phyloP scores from a whole-genome alignment of 2,888 invertebrate genomes.

The Drosophila koepferae region DNA sequence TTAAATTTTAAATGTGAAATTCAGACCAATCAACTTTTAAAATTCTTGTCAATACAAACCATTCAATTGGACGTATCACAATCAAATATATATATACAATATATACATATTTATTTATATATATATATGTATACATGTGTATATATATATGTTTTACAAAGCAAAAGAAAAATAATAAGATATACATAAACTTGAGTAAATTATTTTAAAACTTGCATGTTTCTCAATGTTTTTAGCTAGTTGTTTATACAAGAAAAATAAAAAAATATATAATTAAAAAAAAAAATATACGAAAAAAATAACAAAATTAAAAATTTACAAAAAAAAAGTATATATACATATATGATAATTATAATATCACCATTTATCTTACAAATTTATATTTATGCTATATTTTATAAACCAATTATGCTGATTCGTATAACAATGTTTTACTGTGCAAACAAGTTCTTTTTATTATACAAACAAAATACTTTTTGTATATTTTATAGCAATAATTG shows the following conservation, averaged over 20 bases:
- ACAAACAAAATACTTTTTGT: slow-evolving; percentile 62
- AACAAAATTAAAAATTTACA: slow-evolving; percentile 49
- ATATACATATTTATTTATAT: slow-evolving; percentile 8
- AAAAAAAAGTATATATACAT: slow-evolving; percentile 24
- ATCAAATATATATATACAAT: slow-evolving; percentile 12
- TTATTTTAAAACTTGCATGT: slow-evolving; percentile 83
- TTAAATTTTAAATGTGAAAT: slow-evolving; percentile 38
- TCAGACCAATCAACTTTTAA: slow-evolving; percentile 33
- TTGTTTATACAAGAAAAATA: slow-evolving; percentile 65
- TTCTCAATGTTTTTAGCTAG: slow-evolving; percentile 85
- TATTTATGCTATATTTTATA: slow-evolving; percentile 67
- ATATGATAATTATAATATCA: slow-evolving; percentile 49
- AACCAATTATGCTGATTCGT: slow-evolving; percentile 44
- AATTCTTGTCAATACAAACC: slow-evolving; percentile 30
- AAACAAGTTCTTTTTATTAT: slow-evolving; percentile 47
- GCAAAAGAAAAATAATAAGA: slow-evolving; percentile 18
- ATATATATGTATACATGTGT: slow-evolving; percentile 5
- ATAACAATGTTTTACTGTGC: slow-evolving; percentile 57
- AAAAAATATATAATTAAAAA: slow-evolving; percentile 7
- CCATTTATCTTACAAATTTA: slow-evolving; percentile 57
- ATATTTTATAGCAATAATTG: slow-evolving; percentile 66
- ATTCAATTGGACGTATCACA: slow-evolving; percentile 39
- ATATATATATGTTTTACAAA: slow-evolving; percentile 19
- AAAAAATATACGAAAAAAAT: slow-evolving; percentile 40
- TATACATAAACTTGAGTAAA: slow-evolving; percentile 72